Evolutionary conservation across 2,797 vertebrate genomes (phyloP).

Genomic region (Moxostoma hubbsi): DNA sequence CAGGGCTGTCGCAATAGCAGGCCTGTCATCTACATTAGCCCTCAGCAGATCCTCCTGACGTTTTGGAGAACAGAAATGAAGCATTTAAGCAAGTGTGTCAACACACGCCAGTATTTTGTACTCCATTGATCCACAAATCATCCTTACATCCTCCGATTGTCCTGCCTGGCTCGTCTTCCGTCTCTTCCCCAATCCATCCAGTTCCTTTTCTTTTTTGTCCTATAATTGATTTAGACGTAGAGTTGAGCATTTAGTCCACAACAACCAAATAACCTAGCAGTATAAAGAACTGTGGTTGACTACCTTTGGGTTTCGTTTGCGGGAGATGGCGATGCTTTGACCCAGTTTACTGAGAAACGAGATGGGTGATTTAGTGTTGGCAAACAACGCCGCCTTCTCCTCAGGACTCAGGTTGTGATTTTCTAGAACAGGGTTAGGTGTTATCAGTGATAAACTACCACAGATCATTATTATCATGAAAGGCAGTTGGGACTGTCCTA

Average conservation of each 20-base stretch:
- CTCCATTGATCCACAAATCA: background rate
- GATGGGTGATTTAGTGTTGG: conserved; percentile 95
- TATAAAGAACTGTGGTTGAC: conserved; percentile 22
- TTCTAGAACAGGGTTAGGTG: conserved; percentile 72
- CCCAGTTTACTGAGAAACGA: conserved; percentile 97
- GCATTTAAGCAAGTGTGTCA: background rate
- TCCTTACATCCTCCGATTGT: conserved; percentile 91
- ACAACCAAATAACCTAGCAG: background rate
- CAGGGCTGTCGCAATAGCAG: conserved; percentile 73
- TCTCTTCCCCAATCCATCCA: conserved; percentile 90
- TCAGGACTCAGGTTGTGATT: conserved; percentile 89
- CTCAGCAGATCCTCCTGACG: conserved; percentile 85
- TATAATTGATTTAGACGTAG: conserved; percentile 63
- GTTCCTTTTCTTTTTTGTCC: conserved; percentile 98
- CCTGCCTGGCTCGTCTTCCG: conserved; percentile 92
- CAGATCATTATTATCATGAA: background rate
- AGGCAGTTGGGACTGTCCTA: background rate
- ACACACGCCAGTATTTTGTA: background rate
- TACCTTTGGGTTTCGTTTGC: conserved; percentile 96
- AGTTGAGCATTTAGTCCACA: background rate
- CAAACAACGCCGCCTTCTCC: conserved; percentile 88
- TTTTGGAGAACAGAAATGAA: conserved; percentile 2
- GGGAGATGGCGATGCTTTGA: conserved; percentile 93
- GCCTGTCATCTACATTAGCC: conserved; percentile 79
- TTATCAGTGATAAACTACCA: background rate